Conservation (phyloP, 1,140 invertebrate species). For the Drosophila sechellia region DNA sequence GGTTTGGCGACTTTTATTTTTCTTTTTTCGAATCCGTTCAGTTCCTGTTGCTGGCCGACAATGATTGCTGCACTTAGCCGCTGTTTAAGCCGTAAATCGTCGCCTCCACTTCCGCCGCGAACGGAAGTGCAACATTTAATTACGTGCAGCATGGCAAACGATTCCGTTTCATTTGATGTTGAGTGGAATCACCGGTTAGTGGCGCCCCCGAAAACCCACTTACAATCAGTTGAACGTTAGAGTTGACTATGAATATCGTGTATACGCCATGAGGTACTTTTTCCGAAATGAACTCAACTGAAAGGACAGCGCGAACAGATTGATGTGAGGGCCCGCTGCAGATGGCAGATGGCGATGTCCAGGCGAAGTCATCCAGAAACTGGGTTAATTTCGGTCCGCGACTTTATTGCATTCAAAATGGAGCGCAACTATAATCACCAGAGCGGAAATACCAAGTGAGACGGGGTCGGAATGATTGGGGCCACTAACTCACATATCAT, state of each 20-base stretch:
- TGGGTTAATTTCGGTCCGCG: slow-evolving; percentile 59
- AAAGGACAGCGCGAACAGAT: slow-evolving; percentile 44
- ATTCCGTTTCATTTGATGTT: slow-evolving; percentile 37
- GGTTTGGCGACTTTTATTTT: slow-evolving; percentile 9
- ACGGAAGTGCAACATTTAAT: slow-evolving; percentile 63
- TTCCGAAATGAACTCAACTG: slow-evolving; percentile 23
- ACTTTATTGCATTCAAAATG: slow-evolving; percentile 63
- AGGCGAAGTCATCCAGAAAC: slow-evolving; percentile 58
- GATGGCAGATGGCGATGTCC: slow-evolving; percentile 37
- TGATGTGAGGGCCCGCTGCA: slow-evolving; percentile 42
- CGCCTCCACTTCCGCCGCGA: slow-evolving; percentile 41
- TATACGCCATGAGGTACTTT: slow-evolving; percentile 42
- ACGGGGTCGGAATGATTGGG: neutral
- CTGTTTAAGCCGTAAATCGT: slow-evolving; percentile 46
- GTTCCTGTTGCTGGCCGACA: slow-evolving; percentile 39
- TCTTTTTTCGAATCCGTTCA: slow-evolving; percentile 22
- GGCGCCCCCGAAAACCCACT: slow-evolving; percentile 1
- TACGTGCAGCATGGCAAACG: slow-evolving; percentile 52
- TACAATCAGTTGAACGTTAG: slow-evolving; percentile 14
- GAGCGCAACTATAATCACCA: slow-evolving; percentile 41
- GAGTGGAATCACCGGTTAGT: slow-evolving; percentile 9
- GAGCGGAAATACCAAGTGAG: slow-evolving; percentile 31
- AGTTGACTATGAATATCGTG: slow-evolving; percentile 32
- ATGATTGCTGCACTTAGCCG: slow-evolving; percentile 44
- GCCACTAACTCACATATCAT: slow-evolving; percentile 37